Base-by-base conservation (phyloP, 2,113 vertebrate species). In the Lepus timidus region DNA sequence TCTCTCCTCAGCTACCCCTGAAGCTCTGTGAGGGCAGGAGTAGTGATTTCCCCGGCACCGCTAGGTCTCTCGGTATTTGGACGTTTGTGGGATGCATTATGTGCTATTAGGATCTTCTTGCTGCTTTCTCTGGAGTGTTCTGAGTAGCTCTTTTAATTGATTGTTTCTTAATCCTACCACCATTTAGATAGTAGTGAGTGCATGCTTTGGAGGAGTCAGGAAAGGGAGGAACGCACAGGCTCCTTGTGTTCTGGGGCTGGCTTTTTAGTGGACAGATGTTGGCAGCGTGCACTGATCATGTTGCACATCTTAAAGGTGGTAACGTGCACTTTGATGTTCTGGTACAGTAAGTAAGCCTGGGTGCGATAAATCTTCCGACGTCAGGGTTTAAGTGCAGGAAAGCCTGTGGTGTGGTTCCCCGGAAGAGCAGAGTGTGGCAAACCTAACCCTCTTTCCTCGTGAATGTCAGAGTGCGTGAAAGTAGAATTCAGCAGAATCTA, bases 281-380 rank as follows among this genome's bases (percentile, higher is more conserved):
- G 88, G 78, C 70, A 70, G 52, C 62, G 36, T 33, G 29, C 13
- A 94, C 58, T 44, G 51, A 4, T 51, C 29, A 29, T 62, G 6
- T 17, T 76, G 25, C 27, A 0, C 55, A n/a, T 93, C 95, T 95
- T 80, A 25, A 39, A 88, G 78, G 49, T 2, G 64, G 52, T 31
- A 17, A 0, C 33, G 0, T n/a, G 76, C 84, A 84, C 88, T 97
- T 65, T 49, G 23, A 44, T 85, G 96, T 95, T 36, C 44, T 93
- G 85, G 52, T 74, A 68, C 19, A 74, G 86, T 84, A 68, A 81
- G 62, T 95, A 61, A 52, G 14, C 89, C 75, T 44, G 65, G 91
- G 95, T 93, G 91, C 70, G 87, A 90, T 73, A 58, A 25, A 76
- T 91, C 55, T 94, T 71, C 87, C 44, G 25, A n/a, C 88, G 92